Percentiles rank a stretch among this genome's conserved stretches.
These are phyloP conservation scores for Neocrepidodera transversa DNA, from an alignment of 2,888 invertebrate species.

Conservation along the genomic window DNA sequence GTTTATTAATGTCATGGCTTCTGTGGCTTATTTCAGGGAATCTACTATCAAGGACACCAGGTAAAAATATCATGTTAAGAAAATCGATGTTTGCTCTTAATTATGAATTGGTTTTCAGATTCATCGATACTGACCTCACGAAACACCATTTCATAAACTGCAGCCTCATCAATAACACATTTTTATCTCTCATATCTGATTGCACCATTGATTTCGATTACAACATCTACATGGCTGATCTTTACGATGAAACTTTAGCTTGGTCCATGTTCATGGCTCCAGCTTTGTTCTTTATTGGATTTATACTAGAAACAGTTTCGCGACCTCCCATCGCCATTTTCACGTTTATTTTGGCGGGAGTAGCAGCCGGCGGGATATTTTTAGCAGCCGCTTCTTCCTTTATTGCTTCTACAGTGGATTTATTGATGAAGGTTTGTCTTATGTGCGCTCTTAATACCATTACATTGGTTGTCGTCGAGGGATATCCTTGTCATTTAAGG, in stretches of 20 bases:
- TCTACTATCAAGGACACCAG: conserved; percentile 70
- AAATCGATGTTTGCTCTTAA: too few species aligned
- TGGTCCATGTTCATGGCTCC: conserved; percentile 62
- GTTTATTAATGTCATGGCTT: conserved; percentile 75
- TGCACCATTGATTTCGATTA: conserved; percentile 64
- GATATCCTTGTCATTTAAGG: conserved; percentile 68
- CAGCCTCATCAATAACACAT: conserved; percentile 65
- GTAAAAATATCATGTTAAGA: conserved; percentile 55
- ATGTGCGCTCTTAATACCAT: conserved; percentile 63
- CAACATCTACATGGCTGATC: conserved; percentile 66
- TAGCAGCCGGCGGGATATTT: conserved; percentile 64
- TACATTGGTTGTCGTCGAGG: conserved; percentile 63
- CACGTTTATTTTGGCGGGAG: conserved; percentile 57
- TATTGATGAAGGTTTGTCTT: conserved; percentile 61
- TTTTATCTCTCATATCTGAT: conserved; percentile 56
- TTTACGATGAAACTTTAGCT: conserved; percentile 55
- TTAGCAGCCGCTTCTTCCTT: conserved; percentile 59
- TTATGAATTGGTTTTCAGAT: too few species aligned
- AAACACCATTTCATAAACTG: conserved; percentile 68
- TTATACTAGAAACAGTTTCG: conserved; percentile 50
- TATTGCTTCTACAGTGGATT: conserved; percentile 52
- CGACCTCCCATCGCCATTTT: conserved; percentile 42
- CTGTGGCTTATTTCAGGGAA: conserved; percentile 70
- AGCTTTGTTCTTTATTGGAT: conserved; percentile 58
- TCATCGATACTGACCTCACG: conserved; percentile 73